Evolutionary conservation across 2,888 invertebrate species (phyloP).

Genomic region (Cataglyphis altisquamis): DNA sequence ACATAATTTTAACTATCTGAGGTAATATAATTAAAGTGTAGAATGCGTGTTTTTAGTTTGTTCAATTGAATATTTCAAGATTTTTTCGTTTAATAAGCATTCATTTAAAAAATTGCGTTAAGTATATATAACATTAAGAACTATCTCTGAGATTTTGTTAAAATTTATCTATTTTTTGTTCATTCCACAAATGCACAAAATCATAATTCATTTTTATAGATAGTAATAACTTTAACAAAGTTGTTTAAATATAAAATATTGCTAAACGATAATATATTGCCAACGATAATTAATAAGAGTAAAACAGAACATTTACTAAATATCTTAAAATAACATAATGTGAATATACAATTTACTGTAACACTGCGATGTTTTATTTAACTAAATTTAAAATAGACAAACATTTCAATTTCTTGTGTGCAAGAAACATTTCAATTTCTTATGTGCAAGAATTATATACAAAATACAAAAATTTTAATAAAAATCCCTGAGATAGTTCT

Average conservation of each 20-base stretch:
- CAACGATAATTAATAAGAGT: neutral
- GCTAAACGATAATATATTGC: neutral
- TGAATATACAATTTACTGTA: neutral
- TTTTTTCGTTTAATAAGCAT: neutral
- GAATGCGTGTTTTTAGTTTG: neutral
- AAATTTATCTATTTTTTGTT: neutral
- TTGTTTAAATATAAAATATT: neutral
- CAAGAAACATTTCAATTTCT: neutral
- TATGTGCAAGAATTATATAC: neutral
- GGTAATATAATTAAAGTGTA: slow-evolving; percentile 9
- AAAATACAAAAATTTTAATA: neutral
- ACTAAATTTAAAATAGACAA: neutral
- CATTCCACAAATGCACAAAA: neutral
- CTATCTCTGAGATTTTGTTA: slow-evolving; percentile 19
- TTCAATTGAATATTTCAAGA: slow-evolving; percentile 3
- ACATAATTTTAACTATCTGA: slow-evolving; percentile 22
- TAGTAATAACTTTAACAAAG: neutral
- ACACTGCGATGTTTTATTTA: neutral
- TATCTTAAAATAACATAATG: neutral
- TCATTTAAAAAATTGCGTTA: slow-evolving; percentile 6
- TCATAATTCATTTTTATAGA: neutral
- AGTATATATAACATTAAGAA: neutral
- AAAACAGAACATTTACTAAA: neutral
- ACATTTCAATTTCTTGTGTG: neutral
- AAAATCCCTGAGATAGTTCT: slow-evolving; percentile 17